These are phyloP conservation scores for Misgurnus mizolepis DNA, from an alignment of 2,113 vertebrate species.

Conservation along the genomic window DNA sequence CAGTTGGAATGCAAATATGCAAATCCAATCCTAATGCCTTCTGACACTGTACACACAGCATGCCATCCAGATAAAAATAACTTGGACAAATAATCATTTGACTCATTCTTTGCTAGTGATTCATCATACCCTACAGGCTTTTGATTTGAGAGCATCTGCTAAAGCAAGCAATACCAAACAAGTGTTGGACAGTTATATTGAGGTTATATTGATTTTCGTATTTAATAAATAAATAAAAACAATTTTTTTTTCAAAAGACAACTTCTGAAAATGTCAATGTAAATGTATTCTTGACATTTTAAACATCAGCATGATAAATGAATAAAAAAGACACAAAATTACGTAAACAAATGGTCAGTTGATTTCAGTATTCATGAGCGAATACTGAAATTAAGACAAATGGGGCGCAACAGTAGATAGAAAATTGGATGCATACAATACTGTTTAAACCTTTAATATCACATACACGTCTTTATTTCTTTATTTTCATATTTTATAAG, in stretches of 20 bases:
- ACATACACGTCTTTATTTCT: no score
- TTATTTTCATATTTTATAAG: no score
- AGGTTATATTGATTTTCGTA: neutral
- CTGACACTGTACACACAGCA: neutral
- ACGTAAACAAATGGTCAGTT: neutral
- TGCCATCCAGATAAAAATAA: constrained; percentile 18
- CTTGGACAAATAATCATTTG: constrained; percentile 5
- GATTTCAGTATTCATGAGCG: no score
- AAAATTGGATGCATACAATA: neutral
- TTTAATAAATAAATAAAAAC: neutral
- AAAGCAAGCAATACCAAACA: constrained; percentile 16
- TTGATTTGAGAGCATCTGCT: neutral
- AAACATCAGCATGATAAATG: no score
- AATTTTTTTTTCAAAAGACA: neutral
- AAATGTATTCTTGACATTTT: neutral
- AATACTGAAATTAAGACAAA: no score
- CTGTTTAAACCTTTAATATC: no score
- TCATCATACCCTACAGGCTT: constrained; percentile 4
- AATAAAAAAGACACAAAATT: neutral
- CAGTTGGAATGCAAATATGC: neutral
- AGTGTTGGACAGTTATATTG: constrained; percentile 5
- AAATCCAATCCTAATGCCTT: neutral
- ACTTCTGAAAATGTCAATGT: neutral
- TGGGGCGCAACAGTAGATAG: no score
- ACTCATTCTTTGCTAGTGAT: constrained; percentile 24